A percentile compares a stretch with the other conserved stretches of the same genome.
phyloP scores from a whole-genome alignment of 2,888 invertebrate species.

The Bembecia ichneumoniformis region DNA sequence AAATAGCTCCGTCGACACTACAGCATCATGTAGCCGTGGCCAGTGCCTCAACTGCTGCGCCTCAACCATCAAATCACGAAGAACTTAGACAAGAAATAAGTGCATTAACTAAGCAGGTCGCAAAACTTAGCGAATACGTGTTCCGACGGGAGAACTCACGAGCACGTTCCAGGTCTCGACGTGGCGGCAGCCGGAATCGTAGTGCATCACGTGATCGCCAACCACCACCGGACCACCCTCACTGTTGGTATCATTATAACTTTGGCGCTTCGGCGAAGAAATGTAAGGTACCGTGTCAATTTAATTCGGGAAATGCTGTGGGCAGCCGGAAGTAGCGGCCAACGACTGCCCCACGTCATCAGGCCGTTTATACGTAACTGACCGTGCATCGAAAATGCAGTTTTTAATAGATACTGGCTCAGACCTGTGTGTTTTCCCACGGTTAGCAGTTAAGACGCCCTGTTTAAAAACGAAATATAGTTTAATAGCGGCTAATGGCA shows the following conservation, averaged over 20 bases:
- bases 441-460: constrained; percentile 6
- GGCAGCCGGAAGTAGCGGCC: constrained; percentile 21
- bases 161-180: background rate
- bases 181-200: background rate
- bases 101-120: no score
- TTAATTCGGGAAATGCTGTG: constrained; percentile 9
- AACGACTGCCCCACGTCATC: constrained; percentile 12
- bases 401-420: constrained; percentile 10
- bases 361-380: constrained; percentile 19
- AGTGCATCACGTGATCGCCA: background rate
- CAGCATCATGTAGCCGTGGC: no score
- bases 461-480: constrained; percentile 14
- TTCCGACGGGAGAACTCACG: no score
- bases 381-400: no score
- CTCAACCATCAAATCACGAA: no score
- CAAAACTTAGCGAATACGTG: no score
- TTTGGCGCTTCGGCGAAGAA: constrained; percentile 10
- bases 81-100: no score
- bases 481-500: constrained; percentile 27
- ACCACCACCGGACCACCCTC: background rate
- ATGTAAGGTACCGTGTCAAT: constrained; percentile 15
- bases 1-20: no score
- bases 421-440: constrained; percentile 14
- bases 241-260: constrained; percentile 11
- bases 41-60: no score